Evolutionary conservation across 1,140 invertebrate genomes (phyloP).

Genomic region (Pemphigus obesinymphae): DNA sequence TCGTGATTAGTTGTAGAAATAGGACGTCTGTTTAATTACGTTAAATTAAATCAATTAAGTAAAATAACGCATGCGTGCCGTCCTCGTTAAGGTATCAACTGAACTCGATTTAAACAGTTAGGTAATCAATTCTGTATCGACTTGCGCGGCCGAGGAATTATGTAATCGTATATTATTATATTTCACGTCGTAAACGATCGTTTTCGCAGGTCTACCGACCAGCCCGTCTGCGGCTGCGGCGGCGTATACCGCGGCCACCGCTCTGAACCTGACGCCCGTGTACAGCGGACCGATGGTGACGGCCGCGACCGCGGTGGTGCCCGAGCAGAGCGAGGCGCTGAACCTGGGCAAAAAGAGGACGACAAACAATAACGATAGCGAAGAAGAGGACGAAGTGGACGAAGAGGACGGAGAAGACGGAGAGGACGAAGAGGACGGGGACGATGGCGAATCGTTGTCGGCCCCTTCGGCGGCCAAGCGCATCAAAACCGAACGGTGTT

Average conservation of each 20-base stretch:
- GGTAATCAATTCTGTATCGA: too few species aligned
- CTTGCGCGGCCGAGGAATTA: too few species aligned
- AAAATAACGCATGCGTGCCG: too few species aligned
- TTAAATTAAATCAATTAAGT: too few species aligned
- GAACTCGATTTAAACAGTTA: too few species aligned
- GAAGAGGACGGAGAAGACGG: neutral
- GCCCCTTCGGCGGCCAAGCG: neutral
- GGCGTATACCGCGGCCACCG: neutral
- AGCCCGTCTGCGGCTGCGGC: neutral
- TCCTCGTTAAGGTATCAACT: too few species aligned
- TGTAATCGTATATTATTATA: too few species aligned
- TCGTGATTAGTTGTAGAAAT: too few species aligned
- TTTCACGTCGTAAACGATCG: neutral
- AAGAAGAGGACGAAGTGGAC: conserved; percentile 44
- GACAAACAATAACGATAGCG: neutral
- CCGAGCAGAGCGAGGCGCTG: conserved; percentile 21
- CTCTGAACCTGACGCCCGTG: neutral
- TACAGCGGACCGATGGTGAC: neutral
- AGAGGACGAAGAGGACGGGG: neutral
- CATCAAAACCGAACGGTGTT: conserved; percentile 11
- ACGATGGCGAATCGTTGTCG: neutral
- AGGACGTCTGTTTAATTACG: too few species aligned
- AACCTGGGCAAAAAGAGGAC: conserved; percentile 31
- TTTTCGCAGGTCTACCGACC: neutral
- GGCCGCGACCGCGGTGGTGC: neutral